Conservation (phyloP, 2,113 vertebrate species). For the Aegithalos caudatus region DNA sequence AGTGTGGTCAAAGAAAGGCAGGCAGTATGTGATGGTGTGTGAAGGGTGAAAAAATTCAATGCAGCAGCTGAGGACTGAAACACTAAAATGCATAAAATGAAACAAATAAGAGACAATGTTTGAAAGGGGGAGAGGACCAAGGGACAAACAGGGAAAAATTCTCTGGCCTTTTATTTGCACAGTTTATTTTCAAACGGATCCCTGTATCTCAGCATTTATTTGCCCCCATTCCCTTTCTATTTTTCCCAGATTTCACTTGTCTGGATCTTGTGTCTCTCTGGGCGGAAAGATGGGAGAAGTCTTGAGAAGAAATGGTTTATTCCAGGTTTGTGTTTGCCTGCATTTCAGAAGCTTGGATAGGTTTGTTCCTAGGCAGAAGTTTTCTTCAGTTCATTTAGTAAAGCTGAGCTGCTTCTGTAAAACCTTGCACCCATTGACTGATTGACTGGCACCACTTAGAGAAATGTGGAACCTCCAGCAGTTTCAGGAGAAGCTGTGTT, state of each 20-base stretch:
- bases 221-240: neutral
- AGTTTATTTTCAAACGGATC: neutral
- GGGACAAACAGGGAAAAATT: neutral
- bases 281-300: neutral
- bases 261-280: neutral
- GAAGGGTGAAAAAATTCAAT: neutral
- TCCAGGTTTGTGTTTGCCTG: neutral
- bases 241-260: neutral
- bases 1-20: conserved; percentile 59
- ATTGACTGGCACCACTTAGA: neutral
- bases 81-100: neutral
- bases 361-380: neutral
- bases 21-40: conserved; percentile 28
- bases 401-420: neutral
- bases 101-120: neutral
- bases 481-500: neutral
- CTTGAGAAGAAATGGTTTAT: neutral
- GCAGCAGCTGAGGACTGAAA: neutral
- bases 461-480: neutral
- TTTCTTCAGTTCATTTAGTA: neutral
- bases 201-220: neutral
- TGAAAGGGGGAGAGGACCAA: neutral
- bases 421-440: neutral
- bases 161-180: neutral
- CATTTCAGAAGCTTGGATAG: neutral